Evolutionary conservation across 2,113 vertebrate genomes (phyloP).

Genomic region (Pseudonaja textilis): DNA sequence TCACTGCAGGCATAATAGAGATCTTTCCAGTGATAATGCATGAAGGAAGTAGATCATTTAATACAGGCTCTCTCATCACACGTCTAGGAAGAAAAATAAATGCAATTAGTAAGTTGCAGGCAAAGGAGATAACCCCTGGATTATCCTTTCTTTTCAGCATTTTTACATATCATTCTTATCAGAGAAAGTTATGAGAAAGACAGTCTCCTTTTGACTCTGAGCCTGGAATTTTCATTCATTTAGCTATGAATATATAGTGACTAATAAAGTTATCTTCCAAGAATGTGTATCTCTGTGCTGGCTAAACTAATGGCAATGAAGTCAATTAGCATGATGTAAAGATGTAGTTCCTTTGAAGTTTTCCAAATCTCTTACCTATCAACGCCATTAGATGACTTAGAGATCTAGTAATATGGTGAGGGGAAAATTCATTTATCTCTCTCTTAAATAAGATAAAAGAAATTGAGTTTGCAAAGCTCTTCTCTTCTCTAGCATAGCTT

Average conservation of each 20-base stretch:
- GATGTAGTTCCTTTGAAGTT: background rate
- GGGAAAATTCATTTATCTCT: background rate
- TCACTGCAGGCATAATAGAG: constrained; percentile 75
- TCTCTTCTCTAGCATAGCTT: background rate
- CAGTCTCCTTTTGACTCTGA: background rate
- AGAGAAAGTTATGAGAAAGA: background rate
- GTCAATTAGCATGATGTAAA: background rate
- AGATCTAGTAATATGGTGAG: background rate
- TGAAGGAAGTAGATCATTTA: constrained; percentile 82
- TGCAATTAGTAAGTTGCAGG: constrained; percentile 31
- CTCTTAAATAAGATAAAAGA: background rate
- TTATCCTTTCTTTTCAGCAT: background rate
- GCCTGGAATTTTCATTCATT: background rate
- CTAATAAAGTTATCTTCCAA: background rate
- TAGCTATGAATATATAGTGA: background rate
- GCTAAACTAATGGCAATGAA: background rate
- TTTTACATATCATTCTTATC: background rate
- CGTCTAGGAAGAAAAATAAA: constrained; percentile 46
- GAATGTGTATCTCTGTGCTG: background rate
- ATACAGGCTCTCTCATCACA: constrained; percentile 50
- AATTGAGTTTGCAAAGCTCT: background rate
- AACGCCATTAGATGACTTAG: too few relatives aligned
- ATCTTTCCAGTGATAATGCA: constrained; percentile 81
- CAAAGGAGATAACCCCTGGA: background rate
- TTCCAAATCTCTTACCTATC: background rate